Evolutionary conservation across 2,888 invertebrate species (phyloP), one percentile per base, ranked within the genome.

Genomic region (Tethea ocularis): DNA sequence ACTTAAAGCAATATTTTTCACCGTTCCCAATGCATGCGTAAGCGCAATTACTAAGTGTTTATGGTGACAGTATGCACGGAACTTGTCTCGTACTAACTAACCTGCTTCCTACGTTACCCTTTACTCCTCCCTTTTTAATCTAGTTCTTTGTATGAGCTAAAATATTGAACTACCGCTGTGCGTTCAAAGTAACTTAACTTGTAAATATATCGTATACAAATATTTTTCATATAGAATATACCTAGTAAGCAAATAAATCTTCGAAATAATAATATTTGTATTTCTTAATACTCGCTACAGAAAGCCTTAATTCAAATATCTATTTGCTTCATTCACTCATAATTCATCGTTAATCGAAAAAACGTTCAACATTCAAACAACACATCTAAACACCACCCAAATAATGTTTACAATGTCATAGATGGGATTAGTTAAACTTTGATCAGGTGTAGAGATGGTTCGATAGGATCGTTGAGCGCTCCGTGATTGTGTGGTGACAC

Each of bases 401-500:
- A 46, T 20, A 46, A 46, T 46, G 46, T 46, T 46, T 60, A 59
- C 57, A 56, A 51, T 58, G 55, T 7, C 46, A 56, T 56, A 41
- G 41, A 61, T 74, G 71, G 69, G 68, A 71, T 71, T 76, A 74
- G 72, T 73, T 66, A 75, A 79, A 72, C 72, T 67, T 69, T 74
- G 77, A 81, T 84, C 80, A 82, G 75, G 77, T 80, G 80, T 70
- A 74, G 79, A 78, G 59, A 63, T 74, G 71, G 58, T 69, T 59
- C 57, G 65, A 66, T 71, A 67, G 66, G 68, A 74, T 67, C 67
- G 66, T 62, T 61, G 67, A 71, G 72, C 74, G 74, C 71, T 71
- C 69, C 69, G 69, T 66, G 64, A n/a, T n/a, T n/a, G n/a, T n/a
- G 60, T 61, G 62, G 66, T 91, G 93, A 92, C 93, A 93, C 82